A percentile compares a stretch with the other conserved stretches of the same genome.
These are phyloP conservation scores for Conops quadrifasciatus DNA, from an alignment of 2,888 invertebrate species.

Conservation along the genomic window DNA sequence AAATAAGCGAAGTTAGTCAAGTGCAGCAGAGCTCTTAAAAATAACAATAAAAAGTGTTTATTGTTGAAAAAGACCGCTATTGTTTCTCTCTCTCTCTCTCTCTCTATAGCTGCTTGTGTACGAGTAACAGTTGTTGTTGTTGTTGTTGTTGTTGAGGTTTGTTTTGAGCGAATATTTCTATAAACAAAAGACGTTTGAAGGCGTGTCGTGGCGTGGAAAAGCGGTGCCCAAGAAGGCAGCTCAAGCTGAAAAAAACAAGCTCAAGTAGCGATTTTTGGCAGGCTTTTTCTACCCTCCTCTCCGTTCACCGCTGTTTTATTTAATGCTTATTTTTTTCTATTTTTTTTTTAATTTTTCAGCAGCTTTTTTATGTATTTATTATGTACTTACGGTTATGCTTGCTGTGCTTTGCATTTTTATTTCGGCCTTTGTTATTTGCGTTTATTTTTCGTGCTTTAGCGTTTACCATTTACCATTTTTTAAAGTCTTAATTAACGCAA, in stretches of 20 bases:
- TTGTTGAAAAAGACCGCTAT: neutral
- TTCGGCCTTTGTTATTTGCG: neutral
- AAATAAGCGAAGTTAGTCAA: no score
- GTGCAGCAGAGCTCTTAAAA: neutral
- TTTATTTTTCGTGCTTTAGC: neutral
- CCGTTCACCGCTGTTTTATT: neutral
- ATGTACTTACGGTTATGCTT: neutral
- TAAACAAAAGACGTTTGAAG: neutral
- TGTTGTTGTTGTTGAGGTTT: constrained; percentile 2
- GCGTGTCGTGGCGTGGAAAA: neutral
- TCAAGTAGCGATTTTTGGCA: constrained; percentile 11
- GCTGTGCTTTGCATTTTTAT: neutral
- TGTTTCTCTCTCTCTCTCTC: neutral
- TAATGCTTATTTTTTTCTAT: neutral
- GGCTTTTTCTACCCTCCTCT: neutral
- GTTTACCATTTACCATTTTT: no score
- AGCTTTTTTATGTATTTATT: neutral
- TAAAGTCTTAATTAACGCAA: no score
- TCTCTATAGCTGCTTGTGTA: neutral
- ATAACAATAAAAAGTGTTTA: neutral
- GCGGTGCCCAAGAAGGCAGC: neutral
- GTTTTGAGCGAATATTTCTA: neutral
- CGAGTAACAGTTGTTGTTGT: constrained; percentile 13
- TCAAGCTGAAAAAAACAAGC: constrained; percentile 17
- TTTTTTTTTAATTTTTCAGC: neutral